Evolutionary conservation across 2,888 invertebrate species (phyloP).

Genomic region (Eudasyphora cyanicolor): DNA sequence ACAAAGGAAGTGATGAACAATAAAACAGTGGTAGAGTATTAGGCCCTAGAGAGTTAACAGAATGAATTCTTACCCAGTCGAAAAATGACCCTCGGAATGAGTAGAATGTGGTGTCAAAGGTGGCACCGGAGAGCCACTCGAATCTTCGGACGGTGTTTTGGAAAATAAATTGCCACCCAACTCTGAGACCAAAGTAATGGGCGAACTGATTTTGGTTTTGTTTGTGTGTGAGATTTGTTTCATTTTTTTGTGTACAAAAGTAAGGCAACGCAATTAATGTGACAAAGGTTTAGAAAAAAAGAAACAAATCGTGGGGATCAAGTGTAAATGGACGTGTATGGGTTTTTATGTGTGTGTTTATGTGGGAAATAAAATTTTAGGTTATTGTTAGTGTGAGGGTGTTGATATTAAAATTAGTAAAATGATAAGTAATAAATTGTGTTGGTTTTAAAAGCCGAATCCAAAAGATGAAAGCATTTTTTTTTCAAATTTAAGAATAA

Average conservation of each 20-base stretch:
- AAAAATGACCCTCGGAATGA: slow-evolving; percentile 82
- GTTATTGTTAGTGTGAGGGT: slow-evolving; percentile 46
- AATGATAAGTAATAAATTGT: slow-evolving; percentile 31
- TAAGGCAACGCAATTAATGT: slow-evolving; percentile 50
- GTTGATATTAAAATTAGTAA: slow-evolving; percentile 23
- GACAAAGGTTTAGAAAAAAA: slow-evolving; percentile 63
- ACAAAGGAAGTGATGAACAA: slow-evolving; percentile 38
- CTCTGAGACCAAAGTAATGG: slow-evolving; percentile 96
- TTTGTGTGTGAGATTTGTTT: slow-evolving; percentile 57
- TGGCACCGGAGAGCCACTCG: slow-evolving; percentile 85
- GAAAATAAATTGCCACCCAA: slow-evolving; percentile 97
- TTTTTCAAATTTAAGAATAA: slow-evolving; percentile 53
- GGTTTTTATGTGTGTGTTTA: slow-evolving; percentile 46
- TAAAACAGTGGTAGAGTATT: slow-evolving; percentile 39
- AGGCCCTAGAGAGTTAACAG: slow-evolving; percentile 47
- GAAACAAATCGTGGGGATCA: slow-evolving; percentile 41
- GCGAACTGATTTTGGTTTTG: slow-evolving; percentile 84
- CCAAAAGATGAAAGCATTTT: slow-evolving; percentile 63
- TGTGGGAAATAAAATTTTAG: slow-evolving; percentile 27
- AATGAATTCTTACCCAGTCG: slow-evolving; percentile 78
- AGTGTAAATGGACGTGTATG: slow-evolving; percentile 9
- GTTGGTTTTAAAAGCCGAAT: slow-evolving; percentile 53
- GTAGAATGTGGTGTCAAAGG: slow-evolving; percentile 83
- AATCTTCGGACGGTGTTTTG: slow-evolving; percentile 95
- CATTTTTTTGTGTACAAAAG: slow-evolving; percentile 14